phyloP scores from a whole-genome alignment of 1,140 invertebrate species.

The Harlomillsia oculata region DNA sequence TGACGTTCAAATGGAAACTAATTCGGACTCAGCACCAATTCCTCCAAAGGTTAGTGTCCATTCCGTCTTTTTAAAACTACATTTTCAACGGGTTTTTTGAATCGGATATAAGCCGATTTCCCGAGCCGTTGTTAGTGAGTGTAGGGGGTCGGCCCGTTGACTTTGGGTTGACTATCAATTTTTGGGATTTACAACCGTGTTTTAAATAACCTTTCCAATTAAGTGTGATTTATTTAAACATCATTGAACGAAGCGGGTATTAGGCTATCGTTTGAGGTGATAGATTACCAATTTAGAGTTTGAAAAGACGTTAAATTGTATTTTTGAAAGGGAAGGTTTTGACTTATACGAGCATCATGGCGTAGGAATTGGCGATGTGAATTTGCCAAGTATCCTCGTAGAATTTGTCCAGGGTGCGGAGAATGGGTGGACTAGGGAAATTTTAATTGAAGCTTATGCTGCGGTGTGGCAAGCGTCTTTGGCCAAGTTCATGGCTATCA shows the following conservation, averaged over 20 bases:
- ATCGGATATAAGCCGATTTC: not conserved
- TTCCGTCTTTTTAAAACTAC: not conserved
- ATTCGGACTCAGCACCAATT: conserved; percentile 10
- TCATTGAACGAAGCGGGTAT: not conserved
- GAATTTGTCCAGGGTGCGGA: not conserved
- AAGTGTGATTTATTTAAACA: conserved; percentile 2
- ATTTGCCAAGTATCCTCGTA: not conserved
- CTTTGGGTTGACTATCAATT: not conserved
- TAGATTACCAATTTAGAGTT: not conserved
- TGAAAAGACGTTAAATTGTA: not conserved
- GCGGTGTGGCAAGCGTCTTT: not conserved
- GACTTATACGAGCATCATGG: conserved; percentile 20
- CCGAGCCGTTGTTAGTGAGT: conserved; percentile 1
- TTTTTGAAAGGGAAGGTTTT: not conserved
- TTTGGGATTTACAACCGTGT: not conserved
- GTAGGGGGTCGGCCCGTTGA: conserved; percentile 20
- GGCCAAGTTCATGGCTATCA: conserved; percentile 15
- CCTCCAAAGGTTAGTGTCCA: conserved; percentile 6
- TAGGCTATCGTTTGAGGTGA: not conserved
- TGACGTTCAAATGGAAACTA: conserved; percentile 25
- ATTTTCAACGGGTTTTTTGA: not conserved
- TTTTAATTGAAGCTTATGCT: not conserved
- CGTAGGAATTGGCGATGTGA: conserved; percentile 14
- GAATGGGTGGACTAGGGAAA: not conserved
- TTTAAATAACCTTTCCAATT: not conserved